A percentile compares a stretch with the other conserved stretches of the same genome.
Evolutionary conservation across 2,797 vertebrate genomes (phyloP).

Genomic region (Kryptopterus vitreolus): DNA sequence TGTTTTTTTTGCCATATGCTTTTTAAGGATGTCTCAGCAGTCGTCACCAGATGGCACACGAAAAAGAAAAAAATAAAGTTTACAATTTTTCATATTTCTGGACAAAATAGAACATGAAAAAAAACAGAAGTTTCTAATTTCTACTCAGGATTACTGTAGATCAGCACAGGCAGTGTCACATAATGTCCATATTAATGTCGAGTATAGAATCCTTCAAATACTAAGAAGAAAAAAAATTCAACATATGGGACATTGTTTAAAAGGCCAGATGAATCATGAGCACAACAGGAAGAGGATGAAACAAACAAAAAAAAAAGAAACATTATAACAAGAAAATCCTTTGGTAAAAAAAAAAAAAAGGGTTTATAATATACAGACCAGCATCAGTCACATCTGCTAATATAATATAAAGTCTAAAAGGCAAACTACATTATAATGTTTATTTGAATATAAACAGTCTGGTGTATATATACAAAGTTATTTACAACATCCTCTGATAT

Average conservation of each 20-base stretch:
- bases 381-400: conserved; percentile 78
- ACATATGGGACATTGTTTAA: conserved; percentile 48
- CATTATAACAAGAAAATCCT: conserved; percentile 72
- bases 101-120: conserved; percentile 34
- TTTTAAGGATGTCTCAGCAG: conserved; percentile 52
- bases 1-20: conserved; percentile 38
- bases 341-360: conserved; percentile 77
- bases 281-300: conserved; percentile 47
- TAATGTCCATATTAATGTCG: conserved; percentile 47
- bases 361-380: conserved; percentile 68
- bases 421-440: conserved; percentile 85
- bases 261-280: conserved; percentile 48
- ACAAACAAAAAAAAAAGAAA: conserved; percentile 61
- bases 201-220: conserved; percentile 54
- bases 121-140: conserved; percentile 60
- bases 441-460: conserved; percentile 77
- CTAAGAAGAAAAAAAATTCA: conserved; percentile 31
- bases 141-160: conserved; percentile 63
- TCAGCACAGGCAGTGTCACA: conserved; percentile 58
- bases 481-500: conserved; percentile 76
- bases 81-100: conserved; percentile 34
- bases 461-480: conserved; percentile 89
- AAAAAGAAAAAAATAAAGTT: conserved; percentile 43
- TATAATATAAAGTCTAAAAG: conserved; percentile 67
- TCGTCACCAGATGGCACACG: conserved; percentile 39